Base-by-base conservation (phyloP, 2,113 vertebrate genomes). In the Cariama cristata region DNA sequence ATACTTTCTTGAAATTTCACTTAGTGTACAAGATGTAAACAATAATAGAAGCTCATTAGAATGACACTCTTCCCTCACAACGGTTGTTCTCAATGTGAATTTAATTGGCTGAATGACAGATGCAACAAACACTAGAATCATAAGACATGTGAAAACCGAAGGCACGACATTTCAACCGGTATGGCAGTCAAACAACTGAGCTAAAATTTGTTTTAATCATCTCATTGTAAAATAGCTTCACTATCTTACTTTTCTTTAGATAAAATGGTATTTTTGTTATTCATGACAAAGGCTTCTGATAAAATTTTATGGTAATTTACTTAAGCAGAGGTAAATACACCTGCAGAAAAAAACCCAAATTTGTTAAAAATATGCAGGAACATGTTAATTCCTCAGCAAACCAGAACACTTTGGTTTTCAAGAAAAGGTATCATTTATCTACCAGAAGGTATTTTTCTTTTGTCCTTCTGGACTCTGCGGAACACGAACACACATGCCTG, bases 31-130 rank as follows among this genome's bases (percentile, higher is more conserved):
- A 83, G 80, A 94, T 44, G 80, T 96, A 96, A 97, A 91, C 84
- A 96, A 91, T 96, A 95, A 94, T 93, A 91, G 75, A 49, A 91
- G 33, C 84, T 98, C 90, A 95, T 97, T 94, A 97, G 53, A 91
- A 96, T 81, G 84, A 93, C 42, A 87, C 28, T 62, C 14, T 90
- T 90, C 67, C 64, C 33, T 91, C 35, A 71, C 67, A 81, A 23
- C 3, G 5, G 56, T 90, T 76, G 59, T 58, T 84, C 73, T 92
- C 86, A n/a, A 62, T 79, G 63, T 60, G 84, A 66, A 87, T 88
- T 94, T 97, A 97, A 95, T 93, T 97, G 94, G 64, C 79, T 91
- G 93, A 94, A 72, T 90, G 88, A 91, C 90, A 83, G 75, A 79
- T 21, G 3, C 0, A 1, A 69, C 23, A 53, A 89, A 73, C 16